phyloP scores from a whole-genome alignment of 2,797 vertebrate genomes.

The Coregonus suidteri region DNA sequence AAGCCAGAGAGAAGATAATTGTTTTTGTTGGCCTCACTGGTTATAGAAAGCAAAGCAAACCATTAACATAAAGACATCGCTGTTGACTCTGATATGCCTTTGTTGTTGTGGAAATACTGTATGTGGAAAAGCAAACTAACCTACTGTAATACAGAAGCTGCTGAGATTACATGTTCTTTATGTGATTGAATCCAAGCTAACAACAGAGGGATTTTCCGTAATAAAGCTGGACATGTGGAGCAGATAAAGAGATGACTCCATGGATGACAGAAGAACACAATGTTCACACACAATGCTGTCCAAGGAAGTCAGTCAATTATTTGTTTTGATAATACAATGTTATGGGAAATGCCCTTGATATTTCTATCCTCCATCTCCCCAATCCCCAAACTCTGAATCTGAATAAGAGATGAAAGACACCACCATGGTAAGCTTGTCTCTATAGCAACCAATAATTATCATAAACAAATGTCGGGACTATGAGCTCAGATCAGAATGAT shows the following conservation, averaged over 20 bases:
- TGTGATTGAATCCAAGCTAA: background rate
- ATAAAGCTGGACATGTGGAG: too few relatives aligned
- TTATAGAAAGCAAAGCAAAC: background rate
- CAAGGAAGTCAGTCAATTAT: background rate
- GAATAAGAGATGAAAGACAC: background rate
- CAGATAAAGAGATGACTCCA: background rate
- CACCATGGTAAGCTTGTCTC: conserved; percentile 10
- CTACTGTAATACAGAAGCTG: background rate
- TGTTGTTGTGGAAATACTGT: background rate
- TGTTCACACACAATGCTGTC: background rate
- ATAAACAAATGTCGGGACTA: background rate
- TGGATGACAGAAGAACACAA: background rate
- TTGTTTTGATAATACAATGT: background rate
- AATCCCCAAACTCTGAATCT: background rate
- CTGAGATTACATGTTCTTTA: background rate
- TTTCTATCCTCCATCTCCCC: background rate
- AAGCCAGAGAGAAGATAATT: background rate
- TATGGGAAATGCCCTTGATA: background rate
- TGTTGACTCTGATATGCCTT: conserved; percentile 14
- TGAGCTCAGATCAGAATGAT: conserved; percentile 1
- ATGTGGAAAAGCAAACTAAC: background rate
- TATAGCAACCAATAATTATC: conserved; percentile 14
- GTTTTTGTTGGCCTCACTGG: background rate
- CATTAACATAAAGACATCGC: background rate
- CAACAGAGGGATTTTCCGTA: background rate